phyloP scores from a whole-genome alignment of 1,140 invertebrate genomes.

The Riptortus pedestris region DNA sequence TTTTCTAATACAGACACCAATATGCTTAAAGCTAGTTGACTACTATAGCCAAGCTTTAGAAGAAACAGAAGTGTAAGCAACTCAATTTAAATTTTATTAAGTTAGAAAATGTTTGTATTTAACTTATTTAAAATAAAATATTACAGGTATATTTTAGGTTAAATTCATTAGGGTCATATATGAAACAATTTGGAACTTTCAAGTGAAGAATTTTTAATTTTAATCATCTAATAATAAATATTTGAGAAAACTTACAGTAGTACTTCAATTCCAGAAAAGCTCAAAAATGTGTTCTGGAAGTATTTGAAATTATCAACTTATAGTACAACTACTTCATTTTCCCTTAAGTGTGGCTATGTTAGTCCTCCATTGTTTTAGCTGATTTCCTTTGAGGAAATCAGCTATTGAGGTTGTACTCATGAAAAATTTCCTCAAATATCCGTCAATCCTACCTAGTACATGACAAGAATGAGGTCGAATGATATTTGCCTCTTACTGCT shows the following conservation, averaged over 20 bases:
- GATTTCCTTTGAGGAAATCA: too few relatives aligned
- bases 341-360: too few relatives aligned
- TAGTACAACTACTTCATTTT: too few relatives aligned
- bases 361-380: too few relatives aligned
- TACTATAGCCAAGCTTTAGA: conserved; percentile 25
- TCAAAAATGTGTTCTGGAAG: too few relatives aligned
- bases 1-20: conserved; percentile 39
- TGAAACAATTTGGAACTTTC: background rate
- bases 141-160: background rate
- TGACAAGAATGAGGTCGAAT: too few relatives aligned
- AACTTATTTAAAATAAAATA: background rate
- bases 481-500: too few relatives aligned
- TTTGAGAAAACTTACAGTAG: background rate
- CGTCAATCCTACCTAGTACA: too few relatives aligned
- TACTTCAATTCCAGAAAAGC: too few relatives aligned
- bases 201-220: background rate
- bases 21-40: conserved; percentile 32
- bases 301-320: too few relatives aligned
- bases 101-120: background rate
- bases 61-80: conserved; percentile 14
- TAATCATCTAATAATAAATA: background rate
- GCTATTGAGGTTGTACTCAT: too few relatives aligned
- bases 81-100: background rate
- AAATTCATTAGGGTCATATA: background rate
- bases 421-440: too few relatives aligned